Conservation (phyloP, 2,797 vertebrate genomes). For the Echiichthys vipera region DNA sequence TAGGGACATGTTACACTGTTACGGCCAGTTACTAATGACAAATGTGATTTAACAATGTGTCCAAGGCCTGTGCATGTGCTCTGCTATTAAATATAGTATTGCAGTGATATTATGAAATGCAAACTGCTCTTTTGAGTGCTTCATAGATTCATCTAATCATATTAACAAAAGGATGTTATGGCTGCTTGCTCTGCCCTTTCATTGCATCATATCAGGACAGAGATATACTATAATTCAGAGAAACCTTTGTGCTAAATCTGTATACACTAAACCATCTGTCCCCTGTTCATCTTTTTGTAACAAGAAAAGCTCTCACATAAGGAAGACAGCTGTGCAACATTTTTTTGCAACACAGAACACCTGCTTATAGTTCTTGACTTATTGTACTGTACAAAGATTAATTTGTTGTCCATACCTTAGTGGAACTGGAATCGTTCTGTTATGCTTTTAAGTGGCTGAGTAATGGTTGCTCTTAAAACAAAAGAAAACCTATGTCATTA, state of each 20-base stretch:
- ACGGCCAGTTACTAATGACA: neutral
- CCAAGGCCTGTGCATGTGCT: neutral
- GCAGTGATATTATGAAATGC: conserved; percentile 18
- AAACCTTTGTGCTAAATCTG: conserved; percentile 45
- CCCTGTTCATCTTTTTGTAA: conserved; percentile 51
- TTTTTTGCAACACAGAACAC: conserved; percentile 32
- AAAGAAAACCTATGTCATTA: neutral
- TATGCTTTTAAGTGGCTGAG: neutral
- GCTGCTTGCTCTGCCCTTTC: conserved; percentile 46
- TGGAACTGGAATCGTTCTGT: neutral
- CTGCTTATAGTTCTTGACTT: conserved; percentile 32
- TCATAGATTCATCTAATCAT: conserved; percentile 58
- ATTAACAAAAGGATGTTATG: conserved; percentile 56
- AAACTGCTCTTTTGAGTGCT: conserved; percentile 20
- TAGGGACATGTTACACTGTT: neutral
- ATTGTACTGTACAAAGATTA: neutral
- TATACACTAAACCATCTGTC: conserved; percentile 36
- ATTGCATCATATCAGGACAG: conserved; percentile 35
- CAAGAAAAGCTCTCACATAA: conserved; percentile 39
- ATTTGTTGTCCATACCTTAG: conserved; percentile 5
- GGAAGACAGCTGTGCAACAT: conserved; percentile 34
- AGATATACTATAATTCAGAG: conserved; percentile 35
- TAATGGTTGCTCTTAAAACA: neutral
- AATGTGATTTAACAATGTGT: conserved; percentile 11
- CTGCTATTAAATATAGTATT: conserved; percentile 1